Evolutionary conservation across 2,113 vertebrate species (phyloP), one percentile per base, ranked within the genome.

Genomic region (Esox niger): DNA sequence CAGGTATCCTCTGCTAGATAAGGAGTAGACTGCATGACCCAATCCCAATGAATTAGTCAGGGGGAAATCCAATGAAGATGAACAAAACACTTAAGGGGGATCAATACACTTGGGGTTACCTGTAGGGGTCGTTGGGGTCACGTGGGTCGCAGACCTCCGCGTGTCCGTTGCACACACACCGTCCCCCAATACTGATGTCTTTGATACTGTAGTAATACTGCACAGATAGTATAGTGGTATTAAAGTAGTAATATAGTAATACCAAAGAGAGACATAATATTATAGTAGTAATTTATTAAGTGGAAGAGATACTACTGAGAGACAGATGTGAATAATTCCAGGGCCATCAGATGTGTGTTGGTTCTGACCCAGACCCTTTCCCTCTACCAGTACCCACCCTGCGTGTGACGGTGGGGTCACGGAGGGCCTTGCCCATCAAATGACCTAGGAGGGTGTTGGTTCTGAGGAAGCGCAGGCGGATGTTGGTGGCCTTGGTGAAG

Each of bases 181-280:
- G 94, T 31, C 97, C 97, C 5, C 96, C 97, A 0, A 99, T 93
- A 66, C 96, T 99, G 91, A 99, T 95, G 69, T 99, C 97, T 81
- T 99, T 99, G 86, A 99, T 96, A 60, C 97, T 99, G 90, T 99
- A 99, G 84, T 97, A 99, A 71, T 99, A 99, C 97, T 99, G 13
- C 17, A 70, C 15, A 3, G 38, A 3, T 62, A 73, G n/a, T n/a
- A n/a, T n/a, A 4, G 69, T 49, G n/a, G n/a, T n/a, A n/a, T n/a
- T n/a, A n/a, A n/a, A n/a, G n/a, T n/a, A n/a, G n/a, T n/a, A n/a
- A n/a, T n/a, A n/a, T n/a, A n/a, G n/a, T n/a, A n/a, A n/a, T n/a
- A n/a, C n/a, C n/a, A 11, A 15, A 70, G 17, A 3, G 38, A 3
- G 62, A 73, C 6, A 70, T 49, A n/a, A n/a, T n/a, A n/a, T n/a